phyloP scores from a whole-genome alignment of 2,888 invertebrate species.

The Tinea semifulvella region DNA sequence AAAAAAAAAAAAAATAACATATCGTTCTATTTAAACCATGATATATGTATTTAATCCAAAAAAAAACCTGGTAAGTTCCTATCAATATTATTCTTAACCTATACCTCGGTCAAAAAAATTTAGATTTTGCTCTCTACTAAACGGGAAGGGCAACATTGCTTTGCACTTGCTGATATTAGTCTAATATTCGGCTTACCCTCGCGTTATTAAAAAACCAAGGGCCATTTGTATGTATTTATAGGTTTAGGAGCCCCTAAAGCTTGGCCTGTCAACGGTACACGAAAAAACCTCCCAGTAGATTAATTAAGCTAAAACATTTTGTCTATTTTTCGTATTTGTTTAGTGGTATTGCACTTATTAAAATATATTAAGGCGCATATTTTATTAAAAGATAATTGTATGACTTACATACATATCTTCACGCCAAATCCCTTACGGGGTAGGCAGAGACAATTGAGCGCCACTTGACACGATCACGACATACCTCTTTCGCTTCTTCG shows the following conservation, averaged over 20 bases:
- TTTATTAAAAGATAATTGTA: not conserved
- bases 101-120: slow-evolving; percentile 9
- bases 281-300: slow-evolving; percentile 41
- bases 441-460: too few relatives aligned
- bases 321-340: slow-evolving; percentile 11
- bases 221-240: slow-evolving; percentile 63
- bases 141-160: slow-evolving; percentile 61
- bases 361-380: not conserved
- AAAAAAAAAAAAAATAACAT: too few relatives aligned
- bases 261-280: slow-evolving; percentile 43
- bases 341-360: not conserved
- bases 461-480: too few relatives aligned
- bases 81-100: too few relatives aligned
- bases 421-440: too few relatives aligned
- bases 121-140: too few relatives aligned
- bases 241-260: slow-evolving; percentile 43
- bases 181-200: slow-evolving; percentile 62
- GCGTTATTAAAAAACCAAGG: slow-evolving; percentile 62
- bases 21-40: too few relatives aligned
- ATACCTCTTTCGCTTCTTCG: too few relatives aligned
- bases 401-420: not conserved
- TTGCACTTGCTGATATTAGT: slow-evolving; percentile 62
- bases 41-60: too few relatives aligned
- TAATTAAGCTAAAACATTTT: slow-evolving; percentile 58
- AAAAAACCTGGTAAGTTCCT: too few relatives aligned